A percentile compares a stretch with the other conserved stretches of the same genome.
Conservation (phyloP, 2,888 invertebrate species). For the Blastobasis adustella region DNA sequence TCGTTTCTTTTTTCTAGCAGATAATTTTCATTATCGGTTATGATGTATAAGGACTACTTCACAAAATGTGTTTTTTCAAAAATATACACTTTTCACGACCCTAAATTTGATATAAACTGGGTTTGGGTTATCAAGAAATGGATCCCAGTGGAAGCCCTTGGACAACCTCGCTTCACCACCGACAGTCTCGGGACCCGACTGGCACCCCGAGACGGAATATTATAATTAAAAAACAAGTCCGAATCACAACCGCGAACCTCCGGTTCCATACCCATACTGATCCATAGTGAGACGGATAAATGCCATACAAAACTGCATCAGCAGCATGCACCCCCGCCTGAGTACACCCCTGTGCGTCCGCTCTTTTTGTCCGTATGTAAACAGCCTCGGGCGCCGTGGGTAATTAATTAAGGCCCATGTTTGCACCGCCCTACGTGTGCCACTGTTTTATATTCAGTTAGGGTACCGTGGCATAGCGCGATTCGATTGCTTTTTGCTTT, state of each 20-base stretch:
- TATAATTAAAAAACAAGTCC: no score
- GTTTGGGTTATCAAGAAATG: not conserved
- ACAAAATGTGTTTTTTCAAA: no score
- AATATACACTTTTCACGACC: no score
- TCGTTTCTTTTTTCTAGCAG: no score
- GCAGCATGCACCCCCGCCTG: not conserved
- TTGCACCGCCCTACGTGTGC: conserved; percentile 6
- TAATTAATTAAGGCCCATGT: conserved; percentile 10
- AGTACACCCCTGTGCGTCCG: not conserved
- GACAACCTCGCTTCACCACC: not conserved
- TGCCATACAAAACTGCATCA: not conserved
- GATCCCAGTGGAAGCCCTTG: not conserved
- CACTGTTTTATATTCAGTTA: conserved; percentile 6
- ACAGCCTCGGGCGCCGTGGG: conserved; percentile 7
- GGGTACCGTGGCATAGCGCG: conserved; percentile 3
- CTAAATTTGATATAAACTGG: no score
- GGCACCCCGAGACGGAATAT: no score
- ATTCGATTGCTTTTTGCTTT: not conserved
- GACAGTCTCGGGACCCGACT: no score
- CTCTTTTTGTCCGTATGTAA: conserved; percentile 8
- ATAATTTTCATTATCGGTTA: no score
- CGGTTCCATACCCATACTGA: no score
- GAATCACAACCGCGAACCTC: no score
- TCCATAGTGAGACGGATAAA: no score
- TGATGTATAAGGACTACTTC: no score